Evolutionary conservation across 2,113 vertebrate genomes (phyloP), one percentile per base, ranked within the genome.

Genomic region (Neomonachus schauinslandi): DNA sequence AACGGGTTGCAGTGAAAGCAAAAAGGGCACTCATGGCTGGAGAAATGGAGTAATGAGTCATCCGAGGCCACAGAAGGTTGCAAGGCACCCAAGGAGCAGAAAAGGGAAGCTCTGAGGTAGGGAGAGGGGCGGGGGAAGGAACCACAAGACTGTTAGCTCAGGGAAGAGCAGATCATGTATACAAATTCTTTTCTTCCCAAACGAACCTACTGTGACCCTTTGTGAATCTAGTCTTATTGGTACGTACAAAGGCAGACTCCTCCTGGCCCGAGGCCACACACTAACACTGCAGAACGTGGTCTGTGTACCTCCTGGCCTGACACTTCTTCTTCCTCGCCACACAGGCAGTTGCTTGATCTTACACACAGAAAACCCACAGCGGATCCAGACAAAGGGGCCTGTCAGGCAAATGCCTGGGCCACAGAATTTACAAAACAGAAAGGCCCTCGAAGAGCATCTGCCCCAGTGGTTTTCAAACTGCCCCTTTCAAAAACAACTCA

Each of bases 401-500:
- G 49, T 83, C 39, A 89, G 71, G 59, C 33, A 85, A 89, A 76
- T 13, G 36, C 28, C 19, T 10, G 87, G 46, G 21, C 24, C 46
- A 67, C 7, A 85, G 74, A 87, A 91, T 46, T 59, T 21, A 92
- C 59, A 53, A 89, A 90, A 72, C n/a, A 84, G 65, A 61, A 83
- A 74, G 13, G 5, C 28, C 63, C 36, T 11, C 61, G 22, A 31
- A 82, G 18, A 74, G 74, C 33, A 55, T 59, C 24, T 74, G 31
- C 46, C 33, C 28, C 19, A 24, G 84, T 7, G 21, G 39, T 67
- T 91, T 91, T 88, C 63, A 95, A 93, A 79, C 39, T 46, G 28
- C 1, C 14, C 22, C 46, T 92, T 84, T 89, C 6, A 19, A 83
- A 81, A 83, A 81, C 14, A 51, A 28, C 31, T 24, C 39, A 46